A percentile compares a stretch with the other conserved stretches of the same genome.
Evolutionary conservation across 2,113 vertebrate genomes (phyloP).

Genomic region (pig (Sus scrofa)): DNA sequence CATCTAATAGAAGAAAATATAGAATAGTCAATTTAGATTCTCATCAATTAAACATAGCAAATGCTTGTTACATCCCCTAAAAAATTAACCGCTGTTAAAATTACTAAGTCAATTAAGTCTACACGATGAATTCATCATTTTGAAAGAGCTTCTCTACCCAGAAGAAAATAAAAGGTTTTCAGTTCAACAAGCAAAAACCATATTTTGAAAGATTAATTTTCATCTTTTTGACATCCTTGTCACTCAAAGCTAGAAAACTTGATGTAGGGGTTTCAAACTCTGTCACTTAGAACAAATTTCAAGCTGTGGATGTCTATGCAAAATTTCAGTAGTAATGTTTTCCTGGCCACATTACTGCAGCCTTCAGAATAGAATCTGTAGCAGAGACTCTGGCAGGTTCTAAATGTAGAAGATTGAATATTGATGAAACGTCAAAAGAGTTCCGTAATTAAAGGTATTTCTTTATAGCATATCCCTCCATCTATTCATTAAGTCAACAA

Average conservation of each 20-base stretch:
- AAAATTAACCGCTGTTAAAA: constrained; percentile 73
- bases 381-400: constrained; percentile 56
- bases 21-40: constrained; percentile 1
- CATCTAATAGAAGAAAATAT: background rate
- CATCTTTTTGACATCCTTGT: constrained; percentile 82
- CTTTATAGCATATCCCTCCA: constrained; percentile 54
- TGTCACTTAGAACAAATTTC: constrained; percentile 77
- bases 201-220: constrained; percentile 83
- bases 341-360: constrained; percentile 46
- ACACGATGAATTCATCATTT: constrained; percentile 53
- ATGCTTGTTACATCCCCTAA: constrained; percentile 48
- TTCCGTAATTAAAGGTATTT: constrained; percentile 77
- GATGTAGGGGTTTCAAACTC: constrained; percentile 78
- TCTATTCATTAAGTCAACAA: constrained; percentile 57
- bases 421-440: constrained; percentile 68
- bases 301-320: constrained; percentile 72
- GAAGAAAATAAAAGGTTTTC: constrained; percentile 72
- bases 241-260: constrained; percentile 78
- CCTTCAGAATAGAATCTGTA: constrained; percentile 68
- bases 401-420: constrained; percentile 71
- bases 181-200: constrained; percentile 72
- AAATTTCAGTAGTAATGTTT: constrained; percentile 53
- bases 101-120: constrained; percentile 71
- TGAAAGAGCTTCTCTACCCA: constrained; percentile 51
- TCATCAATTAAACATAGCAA: constrained; percentile 64